A percentile compares a stretch with the other conserved stretches of the same genome.
Conservation (phyloP, 2,113 vertebrate species). For the Nesogale talazaci region DNA sequence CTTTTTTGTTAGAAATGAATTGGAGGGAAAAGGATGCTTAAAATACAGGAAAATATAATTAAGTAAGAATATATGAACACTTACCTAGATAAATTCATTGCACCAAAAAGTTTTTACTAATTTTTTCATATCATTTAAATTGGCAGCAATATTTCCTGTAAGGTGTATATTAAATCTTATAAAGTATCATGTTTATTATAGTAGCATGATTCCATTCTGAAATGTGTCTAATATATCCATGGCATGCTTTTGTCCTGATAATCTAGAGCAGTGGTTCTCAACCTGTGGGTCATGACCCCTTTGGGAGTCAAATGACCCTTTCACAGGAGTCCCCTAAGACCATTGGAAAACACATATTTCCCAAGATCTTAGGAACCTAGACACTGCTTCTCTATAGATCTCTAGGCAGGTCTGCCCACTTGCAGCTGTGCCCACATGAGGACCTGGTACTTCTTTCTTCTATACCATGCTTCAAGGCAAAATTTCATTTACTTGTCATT, state of each 20-base stretch:
- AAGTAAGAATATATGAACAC: neutral
- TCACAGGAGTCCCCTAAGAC: too few species aligned
- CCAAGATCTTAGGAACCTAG: too few species aligned
- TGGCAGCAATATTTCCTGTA: neutral
- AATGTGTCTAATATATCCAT: accelerated
- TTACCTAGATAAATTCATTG: neutral
- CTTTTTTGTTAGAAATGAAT: slow-evolving; percentile 1
- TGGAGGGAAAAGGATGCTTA: neutral
- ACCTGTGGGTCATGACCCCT: too few species aligned
- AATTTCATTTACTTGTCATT: too few species aligned
- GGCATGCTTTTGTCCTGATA: neutral
- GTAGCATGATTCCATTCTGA: neutral
- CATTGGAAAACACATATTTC: too few species aligned
- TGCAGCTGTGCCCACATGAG: too few species aligned
- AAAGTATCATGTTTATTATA: neutral
- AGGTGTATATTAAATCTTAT: neutral
- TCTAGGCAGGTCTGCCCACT: too few species aligned
- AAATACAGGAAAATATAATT: neutral
- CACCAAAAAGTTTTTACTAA: neutral
- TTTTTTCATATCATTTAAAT: slow-evolving; percentile 3
- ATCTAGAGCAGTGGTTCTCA: neutral
- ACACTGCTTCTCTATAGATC: too few species aligned
- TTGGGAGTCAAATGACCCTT: too few species aligned
- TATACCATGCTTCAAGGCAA: too few species aligned
- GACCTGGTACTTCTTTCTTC: too few species aligned